Evolutionary conservation across 2,113 vertebrate species (phyloP), one percentile per base, ranked within the genome.

Genomic region (Triplophysa tibetana): DNA sequence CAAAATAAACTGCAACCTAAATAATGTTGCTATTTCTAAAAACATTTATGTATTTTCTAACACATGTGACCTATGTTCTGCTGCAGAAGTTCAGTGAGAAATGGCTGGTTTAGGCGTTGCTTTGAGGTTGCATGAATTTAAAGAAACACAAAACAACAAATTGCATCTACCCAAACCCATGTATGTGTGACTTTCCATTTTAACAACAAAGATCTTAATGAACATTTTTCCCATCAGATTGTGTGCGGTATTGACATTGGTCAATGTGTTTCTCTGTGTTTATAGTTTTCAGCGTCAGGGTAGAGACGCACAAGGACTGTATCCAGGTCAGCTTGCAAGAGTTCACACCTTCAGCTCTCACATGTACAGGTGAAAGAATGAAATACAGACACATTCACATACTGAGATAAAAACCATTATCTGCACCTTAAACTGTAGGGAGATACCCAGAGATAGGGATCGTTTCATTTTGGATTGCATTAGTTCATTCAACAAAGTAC

Each of bases 241-340:
- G 1, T 56, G 54, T 56, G 10, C 33, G 3, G 41, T 10, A 4
- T 43, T 43, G 1, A 10, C 2, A 38, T 23, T 54, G 4, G 50
- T 72, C 33, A 41, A 4, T 33, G 52, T 56, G 19, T 48, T 24
- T 45, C 56, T 52, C 2, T 45, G 5, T 75, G 16, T 26, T 13
- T 65, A 9, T 54, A 90, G 89, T 38, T 12, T 63, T 0, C 76
- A 24, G 4, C 88, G 83, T 41, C 48, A 60, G 63, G 89, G 89
- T 45, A 87, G 73, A 72, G 82, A 90, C 4, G 83, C 85, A 0
- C 41, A 2, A 2, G 90, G 90, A 24, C 50, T 90, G 23, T 91
- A 91, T 56, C 91, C 90, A 3, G 89, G 89, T 77, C 88, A 91
- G 79, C 81, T 91, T 64, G 88, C 64, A 0, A 84, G 91, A 82